A percentile compares a stretch with the other conserved stretches of the same genome.
These are phyloP conservation scores for Lepidonotus clava DNA, from an alignment of 2,888 invertebrate species.

Conservation along the genomic window DNA sequence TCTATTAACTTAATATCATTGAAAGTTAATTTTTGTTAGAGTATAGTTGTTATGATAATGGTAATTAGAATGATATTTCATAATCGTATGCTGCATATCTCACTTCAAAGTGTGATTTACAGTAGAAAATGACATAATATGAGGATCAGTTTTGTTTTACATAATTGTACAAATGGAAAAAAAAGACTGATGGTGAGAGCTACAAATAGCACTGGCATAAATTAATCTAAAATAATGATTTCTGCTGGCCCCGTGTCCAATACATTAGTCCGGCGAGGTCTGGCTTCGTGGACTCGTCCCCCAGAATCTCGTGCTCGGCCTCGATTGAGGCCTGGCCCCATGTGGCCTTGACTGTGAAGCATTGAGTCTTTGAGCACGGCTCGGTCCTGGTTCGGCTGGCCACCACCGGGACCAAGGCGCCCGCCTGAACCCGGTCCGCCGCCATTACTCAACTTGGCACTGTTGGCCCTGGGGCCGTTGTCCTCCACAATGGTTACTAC, in stretches of 20 bases:
- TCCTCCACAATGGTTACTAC: conserved; percentile 52
- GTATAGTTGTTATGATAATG: too few relatives aligned
- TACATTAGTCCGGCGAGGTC: neutral
- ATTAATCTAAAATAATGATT: conserved; percentile 29
- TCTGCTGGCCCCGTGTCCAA: conserved; percentile 16
- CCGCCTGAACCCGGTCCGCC: neutral
- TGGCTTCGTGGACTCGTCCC: neutral
- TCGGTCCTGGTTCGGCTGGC: neutral
- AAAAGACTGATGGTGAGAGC: too few relatives aligned
- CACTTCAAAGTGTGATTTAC: too few relatives aligned
- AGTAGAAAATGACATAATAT: too few relatives aligned
- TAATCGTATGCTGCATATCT: too few relatives aligned
- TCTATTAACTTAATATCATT: too few relatives aligned
- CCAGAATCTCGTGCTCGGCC: neutral
- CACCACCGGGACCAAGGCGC: neutral
- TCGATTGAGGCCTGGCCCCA: neutral
- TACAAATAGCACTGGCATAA: too few relatives aligned
- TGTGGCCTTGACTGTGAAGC: neutral
- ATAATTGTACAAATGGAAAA: too few relatives aligned
- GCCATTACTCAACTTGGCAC: neutral
- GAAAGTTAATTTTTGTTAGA: too few relatives aligned
- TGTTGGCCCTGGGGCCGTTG: neutral
- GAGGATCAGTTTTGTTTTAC: too few relatives aligned
- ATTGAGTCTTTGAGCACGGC: neutral
- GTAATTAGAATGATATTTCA: too few relatives aligned